Base-by-base conservation (phyloP, 30 jellyfish, hydroid and myxozoan species). In the Cassiopea andromeda region DNA sequence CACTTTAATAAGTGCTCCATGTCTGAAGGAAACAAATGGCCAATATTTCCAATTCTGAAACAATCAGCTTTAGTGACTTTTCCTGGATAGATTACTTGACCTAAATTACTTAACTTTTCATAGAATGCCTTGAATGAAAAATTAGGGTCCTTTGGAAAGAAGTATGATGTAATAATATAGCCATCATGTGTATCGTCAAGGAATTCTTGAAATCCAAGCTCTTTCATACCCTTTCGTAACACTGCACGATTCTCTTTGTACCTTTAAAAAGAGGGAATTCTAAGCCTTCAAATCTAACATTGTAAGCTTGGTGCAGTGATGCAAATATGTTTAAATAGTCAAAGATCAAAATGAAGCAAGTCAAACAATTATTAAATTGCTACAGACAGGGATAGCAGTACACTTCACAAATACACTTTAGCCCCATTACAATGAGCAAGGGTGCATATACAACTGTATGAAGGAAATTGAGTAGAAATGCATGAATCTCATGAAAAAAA, bases 1-100 rank as follows among this genome's bases (percentile, higher is more conserved):
- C 98, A 91, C 6, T 38, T 79, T 69, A 94, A 64, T 2, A 94
- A 85, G 64, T 89, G 92, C 19, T 77, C 91, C 98, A 94, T 94
- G 64, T 94, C 98, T n/a, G 89, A 69, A 3, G 99, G 98, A 47
- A 85, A 78, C 80, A 94, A 60, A 73, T 94, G 93, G 6, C 99
- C 99, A 48, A 94, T 94, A 69, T 85, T 94, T n/a, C 99, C 99
- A 27, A 94, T 94, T 48, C 99, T 89, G 69, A 94, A 94, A 68
- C 98, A 94, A 75, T 94, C 99, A 14, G 99, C 97, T 72, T 94
- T 85, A 15, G 99, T 94, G 17, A 94, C 99, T 73, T 94, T 94
- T 60, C 99, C 99, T 13, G 99, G 99, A 74, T 95, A 95, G 60
- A 95, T 95, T 27, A 91, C 99, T 75, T 91, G 94, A 18, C 84